These are phyloP conservation scores for Formicarius rufipectus DNA, from an alignment of 2,113 vertebrate genomes.

Conservation along the genomic window DNA sequence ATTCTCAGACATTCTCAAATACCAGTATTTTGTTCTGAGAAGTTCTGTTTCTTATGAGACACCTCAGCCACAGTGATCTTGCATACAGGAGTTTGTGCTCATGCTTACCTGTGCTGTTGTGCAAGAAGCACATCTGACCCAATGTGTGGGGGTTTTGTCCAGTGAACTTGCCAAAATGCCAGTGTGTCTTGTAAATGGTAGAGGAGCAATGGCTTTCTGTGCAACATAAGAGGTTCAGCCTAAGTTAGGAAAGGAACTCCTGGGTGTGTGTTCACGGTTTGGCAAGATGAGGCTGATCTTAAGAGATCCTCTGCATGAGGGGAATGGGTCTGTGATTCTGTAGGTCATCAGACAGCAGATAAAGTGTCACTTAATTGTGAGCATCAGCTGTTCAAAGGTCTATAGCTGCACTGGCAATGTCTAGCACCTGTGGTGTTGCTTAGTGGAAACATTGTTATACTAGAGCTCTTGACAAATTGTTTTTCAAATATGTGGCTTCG, in stretches of 20 bases:
- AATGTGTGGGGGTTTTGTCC: neutral
- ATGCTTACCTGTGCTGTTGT: neutral
- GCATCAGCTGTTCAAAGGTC: neutral
- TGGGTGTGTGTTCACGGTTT: neutral
- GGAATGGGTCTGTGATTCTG: fast-evolving
- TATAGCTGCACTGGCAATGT: neutral
- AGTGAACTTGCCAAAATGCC: neutral
- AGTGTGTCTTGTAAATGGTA: neutral
- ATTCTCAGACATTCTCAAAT: neutral
- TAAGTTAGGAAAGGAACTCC: no score
- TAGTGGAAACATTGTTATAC: neutral
- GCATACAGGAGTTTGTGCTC: neutral
- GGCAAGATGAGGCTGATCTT: no score
- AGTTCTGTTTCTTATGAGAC: neutral
- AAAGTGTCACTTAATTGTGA: neutral
- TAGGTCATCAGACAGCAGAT: neutral
- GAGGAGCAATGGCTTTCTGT: neutral
- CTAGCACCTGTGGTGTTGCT: neutral
- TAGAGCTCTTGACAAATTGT: neutral
- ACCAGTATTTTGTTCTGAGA: neutral
- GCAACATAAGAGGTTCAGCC: neutral
- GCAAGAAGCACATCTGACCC: neutral
- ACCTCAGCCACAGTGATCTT: neutral
- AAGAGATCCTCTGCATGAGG: fast-evolving
- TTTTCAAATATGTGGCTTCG: neutral